Conservation (phyloP, 2,113 vertebrate genomes). For the Enhydra lutris region DNA sequence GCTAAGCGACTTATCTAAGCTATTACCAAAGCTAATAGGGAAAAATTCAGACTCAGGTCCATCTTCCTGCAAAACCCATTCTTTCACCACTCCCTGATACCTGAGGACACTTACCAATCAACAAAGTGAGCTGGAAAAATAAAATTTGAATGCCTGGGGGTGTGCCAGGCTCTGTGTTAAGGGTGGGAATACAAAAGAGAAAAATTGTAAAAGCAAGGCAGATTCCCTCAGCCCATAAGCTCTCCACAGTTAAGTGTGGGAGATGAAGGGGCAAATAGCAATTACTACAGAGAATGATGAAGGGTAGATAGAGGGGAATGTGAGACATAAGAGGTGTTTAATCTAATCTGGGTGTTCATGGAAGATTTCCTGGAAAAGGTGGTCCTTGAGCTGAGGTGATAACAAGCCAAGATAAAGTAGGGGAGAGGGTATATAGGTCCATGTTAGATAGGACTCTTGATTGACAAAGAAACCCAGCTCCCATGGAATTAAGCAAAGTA, state of each 20-base stretch:
- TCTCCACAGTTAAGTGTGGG: neutral
- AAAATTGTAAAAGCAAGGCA: accelerated
- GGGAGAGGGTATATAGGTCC: neutral
- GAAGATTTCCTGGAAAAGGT: neutral
- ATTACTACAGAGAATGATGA: neutral
- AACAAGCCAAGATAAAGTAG: neutral
- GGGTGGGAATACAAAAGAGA: neutral
- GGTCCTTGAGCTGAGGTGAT: neutral
- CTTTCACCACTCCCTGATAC: neutral
- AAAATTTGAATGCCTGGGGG: neutral
- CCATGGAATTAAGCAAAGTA: neutral
- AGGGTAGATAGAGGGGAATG: neutral
- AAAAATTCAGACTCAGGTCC: neutral
- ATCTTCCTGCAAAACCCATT: neutral
- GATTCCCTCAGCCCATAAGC: neutral
- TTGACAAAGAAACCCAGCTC: neutral
- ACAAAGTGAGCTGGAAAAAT: neutral
- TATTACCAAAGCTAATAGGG: neutral
- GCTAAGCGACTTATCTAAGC: neutral
- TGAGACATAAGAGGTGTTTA: neutral
- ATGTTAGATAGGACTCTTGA: neutral
- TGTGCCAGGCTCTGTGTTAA: neutral
- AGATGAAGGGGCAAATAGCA: no score
- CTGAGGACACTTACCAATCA: neutral
- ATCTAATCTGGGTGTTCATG: neutral